Evolutionary conservation across 2,888 invertebrate species (phyloP).

Genomic region (Athalia circularis): DNA sequence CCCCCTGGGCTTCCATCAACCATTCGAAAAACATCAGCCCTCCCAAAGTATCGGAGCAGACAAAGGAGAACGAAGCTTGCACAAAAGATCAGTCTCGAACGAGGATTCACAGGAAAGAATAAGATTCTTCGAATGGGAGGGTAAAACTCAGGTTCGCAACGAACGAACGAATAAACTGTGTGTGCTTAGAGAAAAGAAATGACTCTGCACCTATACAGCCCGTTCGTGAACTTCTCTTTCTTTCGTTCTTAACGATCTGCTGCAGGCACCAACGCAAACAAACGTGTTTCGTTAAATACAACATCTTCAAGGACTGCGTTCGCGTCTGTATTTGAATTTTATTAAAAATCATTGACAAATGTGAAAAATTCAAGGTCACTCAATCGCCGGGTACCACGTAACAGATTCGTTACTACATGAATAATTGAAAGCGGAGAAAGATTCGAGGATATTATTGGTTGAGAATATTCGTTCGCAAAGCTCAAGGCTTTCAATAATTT

Average conservation of each 20-base stretch:
- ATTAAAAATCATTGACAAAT: no score
- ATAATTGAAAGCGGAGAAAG: not conserved
- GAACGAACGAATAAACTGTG: not conserved
- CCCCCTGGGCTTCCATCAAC: slow-evolving; percentile 40
- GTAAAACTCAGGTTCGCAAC: slow-evolving; percentile 35
- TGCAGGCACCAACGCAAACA: not conserved
- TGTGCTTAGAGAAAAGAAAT: slow-evolving; percentile 1
- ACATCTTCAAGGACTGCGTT: not conserved
- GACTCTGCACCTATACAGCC: not conserved
- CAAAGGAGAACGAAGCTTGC: slow-evolving; percentile 35
- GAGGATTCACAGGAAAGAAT: slow-evolving; percentile 30
- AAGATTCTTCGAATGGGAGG: slow-evolving; percentile 26
- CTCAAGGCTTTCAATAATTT: not conserved
- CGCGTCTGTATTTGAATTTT: not conserved
- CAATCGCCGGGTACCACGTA: no score
- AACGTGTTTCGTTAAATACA: not conserved
- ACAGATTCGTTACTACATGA: no score
- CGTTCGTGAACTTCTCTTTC: not conserved
- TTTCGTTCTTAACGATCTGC: not conserved
- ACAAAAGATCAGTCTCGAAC: slow-evolving; percentile 30
- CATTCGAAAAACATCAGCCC: slow-evolving; percentile 45
- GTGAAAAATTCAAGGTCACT: no score
- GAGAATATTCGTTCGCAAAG: not conserved
- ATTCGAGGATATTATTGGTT: not conserved
- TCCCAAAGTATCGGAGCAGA: slow-evolving; percentile 35